Evolutionary conservation across 2,113 vertebrate species (phyloP), one percentile per base, ranked within the genome.

Genomic region (Ovibos moschatus): DNA sequence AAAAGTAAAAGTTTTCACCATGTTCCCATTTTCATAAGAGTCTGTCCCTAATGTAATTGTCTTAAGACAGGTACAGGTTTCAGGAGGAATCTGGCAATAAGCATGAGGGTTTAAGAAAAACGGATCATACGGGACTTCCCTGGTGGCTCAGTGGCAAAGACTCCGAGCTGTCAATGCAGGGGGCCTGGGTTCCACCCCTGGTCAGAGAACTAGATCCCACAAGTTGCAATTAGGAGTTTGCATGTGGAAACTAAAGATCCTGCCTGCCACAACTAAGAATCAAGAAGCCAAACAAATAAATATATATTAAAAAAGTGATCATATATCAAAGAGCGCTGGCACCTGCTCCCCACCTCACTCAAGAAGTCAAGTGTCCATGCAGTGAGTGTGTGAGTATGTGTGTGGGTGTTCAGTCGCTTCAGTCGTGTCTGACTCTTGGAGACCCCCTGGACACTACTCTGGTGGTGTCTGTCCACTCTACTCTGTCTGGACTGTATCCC

Each of bases 11-110:
- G 1, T 5, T 83, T 51, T 58, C 6, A 67, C 16, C 33, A 13
- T 33, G 21, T 71, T 64, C 28, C 33, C 17, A 43, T 27, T 86
- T 15, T 86, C 28, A 83, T 5, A 64, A 86, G 50, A 45, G 9
- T 10, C 62, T 78, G 2, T 58, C 12, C 45, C 60, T 87, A 87
- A 82, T 19, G 3, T 28, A 36, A 33, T 25, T 82, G 50, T 33
- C 62, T 88, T 81, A 82, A 67, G 43, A 10, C 23, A 89, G 27
- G 21, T 25, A 5, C 1, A 60, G 21, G 23, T 87, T 78, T 95
- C 82, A 87, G 76, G 15, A 92, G 43, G 82, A 87, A 78, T 21
- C 33, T 21, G 82, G 60, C n/a, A 94, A 94, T 36, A 13, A 55
- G 62, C 30, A 21, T 21, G 33, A 82, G 9, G 17, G 1, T 53